phyloP scores from a whole-genome alignment of 2,888 invertebrate species.

The Agrochola lychnidis region DNA sequence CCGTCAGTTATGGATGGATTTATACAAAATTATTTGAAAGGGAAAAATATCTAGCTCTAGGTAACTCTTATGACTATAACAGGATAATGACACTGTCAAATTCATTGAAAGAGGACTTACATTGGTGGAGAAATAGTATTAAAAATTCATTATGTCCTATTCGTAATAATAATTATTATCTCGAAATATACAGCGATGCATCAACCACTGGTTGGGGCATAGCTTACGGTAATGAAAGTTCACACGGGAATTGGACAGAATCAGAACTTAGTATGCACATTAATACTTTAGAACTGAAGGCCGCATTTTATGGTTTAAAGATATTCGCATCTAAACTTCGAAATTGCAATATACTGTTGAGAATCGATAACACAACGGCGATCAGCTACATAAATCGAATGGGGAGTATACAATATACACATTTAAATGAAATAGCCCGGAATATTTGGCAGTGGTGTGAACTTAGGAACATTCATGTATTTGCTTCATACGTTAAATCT shows the following conservation, averaged over 20 bases:
- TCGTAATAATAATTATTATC: conserved; percentile 7
- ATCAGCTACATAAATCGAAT: neutral
- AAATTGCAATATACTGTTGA: conserved; percentile 16
- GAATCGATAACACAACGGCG: conserved; percentile 21
- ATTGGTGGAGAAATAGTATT: conserved; percentile 14
- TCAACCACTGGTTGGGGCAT: conserved; percentile 22
- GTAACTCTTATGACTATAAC: too few species aligned
- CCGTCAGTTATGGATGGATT: too few species aligned
- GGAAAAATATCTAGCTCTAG: too few species aligned
- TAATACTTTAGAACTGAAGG: conserved; percentile 22
- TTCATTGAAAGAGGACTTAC: conserved; percentile 2
- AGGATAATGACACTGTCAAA: neutral
- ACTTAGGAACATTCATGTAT: neutral
- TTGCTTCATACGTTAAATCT: conserved; percentile 5
- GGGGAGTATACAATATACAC: conserved; percentile 11
- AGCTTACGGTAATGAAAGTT: conserved; percentile 1
- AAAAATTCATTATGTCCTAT: conserved; percentile 4
- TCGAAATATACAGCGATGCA: conserved; percentile 30
- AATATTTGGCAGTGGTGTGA: conserved; percentile 27
- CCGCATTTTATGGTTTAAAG: conserved; percentile 27
- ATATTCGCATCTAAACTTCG: neutral
- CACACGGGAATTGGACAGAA: conserved; percentile 4
- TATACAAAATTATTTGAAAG: too few species aligned
- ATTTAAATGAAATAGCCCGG: conserved; percentile 4
- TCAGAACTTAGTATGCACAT: conserved; percentile 12